phyloP scores from a whole-genome alignment of 2,888 invertebrate species.

The Luperina testacea region DNA sequence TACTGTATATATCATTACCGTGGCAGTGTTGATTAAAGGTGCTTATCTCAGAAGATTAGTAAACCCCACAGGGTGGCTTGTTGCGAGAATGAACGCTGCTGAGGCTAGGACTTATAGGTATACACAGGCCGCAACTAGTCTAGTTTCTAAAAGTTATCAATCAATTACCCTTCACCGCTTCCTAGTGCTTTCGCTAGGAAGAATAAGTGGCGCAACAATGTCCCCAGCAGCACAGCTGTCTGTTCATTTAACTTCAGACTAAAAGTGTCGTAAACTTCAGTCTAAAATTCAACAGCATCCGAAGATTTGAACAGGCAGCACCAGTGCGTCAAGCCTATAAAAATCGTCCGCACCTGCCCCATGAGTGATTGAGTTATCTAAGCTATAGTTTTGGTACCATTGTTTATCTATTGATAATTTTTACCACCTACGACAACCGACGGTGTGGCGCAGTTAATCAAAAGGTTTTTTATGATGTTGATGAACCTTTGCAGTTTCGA shows the following conservation, averaged over 20 bases:
- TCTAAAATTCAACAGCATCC: too few species aligned
- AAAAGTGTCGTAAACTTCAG: too few species aligned
- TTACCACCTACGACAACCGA: constrained; percentile 14
- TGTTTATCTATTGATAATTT: constrained; percentile 41
- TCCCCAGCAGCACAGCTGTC: too few species aligned
- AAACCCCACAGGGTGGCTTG: too few species aligned
- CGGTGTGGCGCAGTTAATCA: constrained; percentile 29
- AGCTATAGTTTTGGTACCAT: constrained; percentile 20
- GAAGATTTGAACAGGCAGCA: neutral
- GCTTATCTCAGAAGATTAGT: too few species aligned
- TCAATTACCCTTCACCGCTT: too few species aligned
- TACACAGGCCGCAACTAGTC: neutral
- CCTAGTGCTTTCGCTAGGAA: too few species aligned
- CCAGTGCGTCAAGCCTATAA: neutral
- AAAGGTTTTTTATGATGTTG: constrained; percentile 19
- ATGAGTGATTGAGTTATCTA: constrained; percentile 20
- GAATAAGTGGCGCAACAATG: too few species aligned
- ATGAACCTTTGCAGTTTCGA: constrained; percentile 20
- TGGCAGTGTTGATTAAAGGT: too few species aligned
- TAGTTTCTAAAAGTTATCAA: neutral
- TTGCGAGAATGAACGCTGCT: neutral
- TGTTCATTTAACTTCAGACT: too few species aligned
- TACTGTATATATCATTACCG: too few species aligned
- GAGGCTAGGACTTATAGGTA: too few species aligned
- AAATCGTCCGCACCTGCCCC: neutral